These are phyloP conservation scores for Pelvicachromis taeniatus DNA, from an alignment of 2,113 vertebrate species.

Conservation along the genomic window DNA sequence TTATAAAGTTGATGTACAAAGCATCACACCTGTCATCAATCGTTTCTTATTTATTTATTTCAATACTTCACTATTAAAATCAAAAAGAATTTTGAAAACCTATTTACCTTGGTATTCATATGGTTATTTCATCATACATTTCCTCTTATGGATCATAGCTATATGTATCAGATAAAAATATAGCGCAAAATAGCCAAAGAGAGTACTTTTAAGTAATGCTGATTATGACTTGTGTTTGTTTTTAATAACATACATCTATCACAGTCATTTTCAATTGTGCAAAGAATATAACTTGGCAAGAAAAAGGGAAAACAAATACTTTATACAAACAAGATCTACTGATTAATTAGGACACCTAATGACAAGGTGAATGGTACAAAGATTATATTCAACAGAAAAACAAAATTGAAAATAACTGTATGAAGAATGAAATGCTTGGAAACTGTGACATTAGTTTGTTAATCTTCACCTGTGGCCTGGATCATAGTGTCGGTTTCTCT, in stretches of 20 bases:
- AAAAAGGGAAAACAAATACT: not conserved
- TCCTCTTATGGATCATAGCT: not conserved
- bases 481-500: not conserved
- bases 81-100: not conserved
- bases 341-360: not conserved
- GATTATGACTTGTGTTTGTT: not conserved
- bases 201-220: not conserved
- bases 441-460: not conserved
- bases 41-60: not conserved
- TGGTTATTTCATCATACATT: not conserved
- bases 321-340: not conserved
- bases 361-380: not conserved
- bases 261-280: not conserved
- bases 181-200: not conserved
- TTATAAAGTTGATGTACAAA: not conserved
- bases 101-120: not conserved
- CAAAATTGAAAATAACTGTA: not conserved
- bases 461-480: not conserved
- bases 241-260: conserved; percentile 26
- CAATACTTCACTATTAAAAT: not conserved
- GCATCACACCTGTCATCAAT: not conserved
- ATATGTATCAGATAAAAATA: not conserved
- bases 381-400: not conserved
- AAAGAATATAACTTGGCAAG: not conserved
- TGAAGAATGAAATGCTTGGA: conserved; percentile 22